These are phyloP conservation scores for Pterostichus madidus DNA, from an alignment of 2,888 invertebrate genomes.

Conservation along the genomic window DNA sequence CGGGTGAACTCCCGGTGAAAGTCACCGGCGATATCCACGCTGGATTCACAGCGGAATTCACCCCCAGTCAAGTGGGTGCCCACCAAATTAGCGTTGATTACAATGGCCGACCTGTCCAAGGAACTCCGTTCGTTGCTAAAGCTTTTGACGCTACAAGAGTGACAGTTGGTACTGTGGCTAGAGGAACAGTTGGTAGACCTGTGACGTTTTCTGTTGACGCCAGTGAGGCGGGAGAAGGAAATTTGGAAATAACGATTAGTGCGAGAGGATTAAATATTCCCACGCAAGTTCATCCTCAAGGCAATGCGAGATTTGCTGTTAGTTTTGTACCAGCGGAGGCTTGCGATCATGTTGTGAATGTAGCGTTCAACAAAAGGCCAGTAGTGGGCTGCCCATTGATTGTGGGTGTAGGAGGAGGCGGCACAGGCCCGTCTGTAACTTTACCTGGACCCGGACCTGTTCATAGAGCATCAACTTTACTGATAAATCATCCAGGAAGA, in stretches of 20 bases:
- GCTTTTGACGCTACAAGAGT: constrained; percentile 95
- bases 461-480: constrained; percentile 85
- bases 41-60: constrained; percentile 94
- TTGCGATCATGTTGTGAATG: constrained; percentile 96
- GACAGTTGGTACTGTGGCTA: constrained; percentile 87
- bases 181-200: constrained; percentile 91
- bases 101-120: constrained; percentile 92
- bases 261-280: constrained; percentile 96
- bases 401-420: constrained; percentile 85
- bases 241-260: constrained; percentile 97
- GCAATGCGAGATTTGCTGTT: constrained; percentile 94
- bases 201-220: constrained; percentile 98
- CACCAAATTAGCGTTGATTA: constrained; percentile 95
- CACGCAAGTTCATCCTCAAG: constrained; percentile 96
- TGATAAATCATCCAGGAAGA: constrained; percentile 90
- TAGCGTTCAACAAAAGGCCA: constrained; percentile 96
- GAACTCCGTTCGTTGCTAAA: constrained; percentile 94
- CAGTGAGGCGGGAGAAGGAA: constrained; percentile 97
- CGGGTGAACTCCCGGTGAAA: constrained; percentile 91
- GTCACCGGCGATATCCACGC: constrained; percentile 93
- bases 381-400: constrained; percentile 95
- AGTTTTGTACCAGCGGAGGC: constrained; percentile 97
- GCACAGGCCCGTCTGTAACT: constrained; percentile 84
- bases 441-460: constrained; percentile 86
- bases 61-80: constrained; percentile 95